These are phyloP conservation scores for Tortrix viridana DNA, from an alignment of 2,888 invertebrate species.

Conservation along the genomic window DNA sequence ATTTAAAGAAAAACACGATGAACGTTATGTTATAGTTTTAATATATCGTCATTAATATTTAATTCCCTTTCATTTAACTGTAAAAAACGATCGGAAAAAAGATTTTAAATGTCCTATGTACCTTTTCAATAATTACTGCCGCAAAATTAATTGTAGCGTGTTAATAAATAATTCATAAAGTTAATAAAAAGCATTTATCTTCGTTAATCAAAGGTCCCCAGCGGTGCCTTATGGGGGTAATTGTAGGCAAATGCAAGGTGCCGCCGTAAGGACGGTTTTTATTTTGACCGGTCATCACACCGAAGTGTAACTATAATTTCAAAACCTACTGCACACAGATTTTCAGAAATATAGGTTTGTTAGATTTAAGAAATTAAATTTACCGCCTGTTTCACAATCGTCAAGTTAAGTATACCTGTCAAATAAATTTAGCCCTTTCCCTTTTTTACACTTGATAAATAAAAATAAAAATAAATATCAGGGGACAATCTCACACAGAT, in stretches of 20 bases:
- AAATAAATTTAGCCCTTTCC: no score
- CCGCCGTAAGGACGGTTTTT: slow-evolving; percentile 58
- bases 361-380: no score
- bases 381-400: no score
- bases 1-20: no score
- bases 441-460: no score
- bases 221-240: slow-evolving; percentile 67
- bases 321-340: no score
- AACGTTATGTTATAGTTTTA: no score
- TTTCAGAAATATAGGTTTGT: no score
- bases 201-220: slow-evolving; percentile 63
- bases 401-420: no score
- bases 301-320: slow-evolving; percentile 38
- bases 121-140: not conserved
- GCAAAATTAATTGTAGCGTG: slow-evolving; percentile 25
- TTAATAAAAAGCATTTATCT: slow-evolving; percentile 45
- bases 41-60: no score
- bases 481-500: no score
- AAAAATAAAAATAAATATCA: no score
- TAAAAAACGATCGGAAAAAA: not conserved
- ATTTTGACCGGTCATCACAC: slow-evolving; percentile 52
- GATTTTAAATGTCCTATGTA: not conserved
- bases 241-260: slow-evolving; percentile 75
- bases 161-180: slow-evolving; percentile 50
- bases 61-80: not conserved